Evolutionary conservation across 2,797 vertebrate species (phyloP).

Genomic region (Coendou prehensilis): DNA sequence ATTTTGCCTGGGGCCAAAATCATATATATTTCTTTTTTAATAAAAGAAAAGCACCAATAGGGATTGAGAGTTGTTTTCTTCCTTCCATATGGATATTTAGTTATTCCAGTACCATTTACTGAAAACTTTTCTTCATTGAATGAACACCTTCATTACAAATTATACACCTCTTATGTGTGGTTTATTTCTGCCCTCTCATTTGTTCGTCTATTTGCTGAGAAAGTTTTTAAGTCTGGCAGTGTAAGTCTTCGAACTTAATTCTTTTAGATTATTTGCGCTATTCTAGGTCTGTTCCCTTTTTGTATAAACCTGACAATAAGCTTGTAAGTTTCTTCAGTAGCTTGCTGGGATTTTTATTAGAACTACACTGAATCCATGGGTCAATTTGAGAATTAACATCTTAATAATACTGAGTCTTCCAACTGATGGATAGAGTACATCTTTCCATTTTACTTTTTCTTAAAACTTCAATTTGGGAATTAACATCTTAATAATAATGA

Average conservation of each 20-base stretch:
- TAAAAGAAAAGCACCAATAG: not conserved
- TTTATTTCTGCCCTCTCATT: not conserved
- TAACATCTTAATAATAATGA: not conserved
- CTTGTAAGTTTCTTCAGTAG: not conserved
- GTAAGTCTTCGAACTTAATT: not conserved
- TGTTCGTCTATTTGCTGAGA: not conserved
- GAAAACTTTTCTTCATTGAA: not conserved
- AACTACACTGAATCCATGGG: not conserved
- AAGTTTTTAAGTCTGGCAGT: not conserved
- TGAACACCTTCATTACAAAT: not conserved
- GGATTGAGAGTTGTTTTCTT: not conserved
- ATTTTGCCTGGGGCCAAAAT: not conserved
- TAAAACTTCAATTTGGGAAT: not conserved
- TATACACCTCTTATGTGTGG: not conserved
- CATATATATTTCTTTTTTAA: not conserved
- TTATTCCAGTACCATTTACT: not conserved
- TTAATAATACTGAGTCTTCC: not conserved
- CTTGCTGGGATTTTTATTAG: not conserved
- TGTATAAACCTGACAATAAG: not conserved
- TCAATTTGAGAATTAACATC: not conserved
- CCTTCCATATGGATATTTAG: not conserved
- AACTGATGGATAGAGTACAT: not conserved
- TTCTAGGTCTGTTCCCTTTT: not conserved
- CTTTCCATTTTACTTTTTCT: not conserved
- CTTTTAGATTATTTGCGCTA: not conserved